Conservation (phyloP, 2,797 vertebrate genomes). For the Centropyge bicolor region DNA sequence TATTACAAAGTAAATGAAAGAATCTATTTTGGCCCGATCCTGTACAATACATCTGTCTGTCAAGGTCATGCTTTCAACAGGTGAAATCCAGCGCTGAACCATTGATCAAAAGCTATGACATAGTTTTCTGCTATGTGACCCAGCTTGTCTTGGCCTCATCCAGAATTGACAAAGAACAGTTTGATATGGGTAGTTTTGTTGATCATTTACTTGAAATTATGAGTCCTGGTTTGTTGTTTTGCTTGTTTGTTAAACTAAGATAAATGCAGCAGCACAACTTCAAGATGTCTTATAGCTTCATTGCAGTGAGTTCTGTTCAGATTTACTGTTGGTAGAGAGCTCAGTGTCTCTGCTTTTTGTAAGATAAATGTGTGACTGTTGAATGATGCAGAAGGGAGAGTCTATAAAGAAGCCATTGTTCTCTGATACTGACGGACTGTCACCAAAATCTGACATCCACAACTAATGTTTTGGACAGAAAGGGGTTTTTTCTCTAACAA, state of each 20-base stretch:
- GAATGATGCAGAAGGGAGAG: neutral
- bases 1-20: neutral
- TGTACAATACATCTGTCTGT: neutral
- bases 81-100: neutral
- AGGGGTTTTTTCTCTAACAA: conserved; percentile 7
- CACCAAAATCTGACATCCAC: conserved; percentile 16
- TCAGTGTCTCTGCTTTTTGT: neutral
- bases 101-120: neutral
- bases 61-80: neutral
- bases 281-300: neutral
- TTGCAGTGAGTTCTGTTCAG: neutral
- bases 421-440: conserved; percentile 4
- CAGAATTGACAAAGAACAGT: neutral
- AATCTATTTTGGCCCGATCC: neutral
- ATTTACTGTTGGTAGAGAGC: neutral
- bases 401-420: conserved; percentile 1
- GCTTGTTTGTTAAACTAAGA: neutral
- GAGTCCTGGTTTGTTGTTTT: neutral
- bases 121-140: neutral
- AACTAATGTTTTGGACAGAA: conserved; percentile 9
- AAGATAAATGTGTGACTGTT: neutral
- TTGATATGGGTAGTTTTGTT: neutral
- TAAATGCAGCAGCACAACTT: neutral
- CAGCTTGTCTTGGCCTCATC: neutral
- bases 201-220: neutral